These are phyloP conservation scores for Zingel zingel DNA, from an alignment of 2,113 vertebrate genomes.

Conservation along the genomic window DNA sequence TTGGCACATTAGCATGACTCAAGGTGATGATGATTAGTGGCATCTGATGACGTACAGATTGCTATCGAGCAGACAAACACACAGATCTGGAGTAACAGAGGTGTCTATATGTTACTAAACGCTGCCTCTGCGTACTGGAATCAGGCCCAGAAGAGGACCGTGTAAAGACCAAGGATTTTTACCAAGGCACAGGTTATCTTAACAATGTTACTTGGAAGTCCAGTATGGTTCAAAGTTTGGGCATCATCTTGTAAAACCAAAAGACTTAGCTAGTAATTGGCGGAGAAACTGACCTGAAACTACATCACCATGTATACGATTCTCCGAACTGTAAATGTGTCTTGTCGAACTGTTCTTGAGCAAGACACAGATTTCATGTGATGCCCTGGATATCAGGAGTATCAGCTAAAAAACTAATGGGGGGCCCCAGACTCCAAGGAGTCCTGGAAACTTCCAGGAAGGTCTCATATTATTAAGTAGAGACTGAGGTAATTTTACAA, in stretches of 20 bases:
- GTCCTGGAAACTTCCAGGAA: conserved; percentile 31
- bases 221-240: conserved; percentile 1
- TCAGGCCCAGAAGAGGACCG: background rate
- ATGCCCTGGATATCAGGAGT: conserved; percentile 35
- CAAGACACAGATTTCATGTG: conserved; percentile 23
- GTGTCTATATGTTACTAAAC: conserved; percentile 18
- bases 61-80: conserved; percentile 37
- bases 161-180: conserved; percentile 5
- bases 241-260: background rate
- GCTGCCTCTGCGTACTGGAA: conserved; percentile 8
- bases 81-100: conserved; percentile 29
- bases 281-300: background rate
- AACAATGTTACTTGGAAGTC: background rate
- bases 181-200: background rate
- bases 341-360: conserved; percentile 21
- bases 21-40: conserved; percentile 65
- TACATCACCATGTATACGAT: background rate
- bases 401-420: conserved; percentile 28
- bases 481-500: conserved; percentile 52
- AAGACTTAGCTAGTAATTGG: background rate
- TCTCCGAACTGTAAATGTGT: background rate
- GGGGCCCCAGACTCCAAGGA: conserved; percentile 28
- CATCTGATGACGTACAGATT: conserved; percentile 38
- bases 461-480: conserved; percentile 17
- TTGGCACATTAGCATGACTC: conserved; percentile 47